A percentile compares a stretch with the other conserved stretches of the same genome.
phyloP scores from a whole-genome alignment of 1,140 invertebrate species.

The Psix sp. region DNA sequence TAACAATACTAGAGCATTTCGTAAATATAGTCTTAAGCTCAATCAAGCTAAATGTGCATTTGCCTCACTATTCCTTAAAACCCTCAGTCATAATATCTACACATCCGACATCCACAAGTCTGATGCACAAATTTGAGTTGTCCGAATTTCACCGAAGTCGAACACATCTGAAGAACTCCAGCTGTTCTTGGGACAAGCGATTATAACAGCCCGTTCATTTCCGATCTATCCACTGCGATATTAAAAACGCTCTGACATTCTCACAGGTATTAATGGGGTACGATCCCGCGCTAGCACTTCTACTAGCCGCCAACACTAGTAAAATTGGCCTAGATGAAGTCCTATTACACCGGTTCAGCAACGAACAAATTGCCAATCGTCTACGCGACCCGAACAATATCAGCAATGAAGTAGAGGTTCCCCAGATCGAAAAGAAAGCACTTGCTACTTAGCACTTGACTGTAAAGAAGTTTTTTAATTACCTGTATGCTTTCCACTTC shows the following conservation, averaged over 20 bases:
- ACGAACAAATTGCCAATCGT: not conserved
- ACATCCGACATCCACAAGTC: slow-evolving; percentile 13
- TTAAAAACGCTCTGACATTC: no score
- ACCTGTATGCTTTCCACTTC: not conserved
- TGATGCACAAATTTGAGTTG: slow-evolving; percentile 3
- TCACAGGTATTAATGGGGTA: not conserved
- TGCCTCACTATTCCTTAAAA: slow-evolving; percentile 46
- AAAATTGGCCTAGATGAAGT: not conserved
- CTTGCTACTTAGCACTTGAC: not conserved
- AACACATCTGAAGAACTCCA: not conserved
- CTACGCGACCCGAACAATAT: not conserved
- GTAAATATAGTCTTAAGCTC: slow-evolving; percentile 9
- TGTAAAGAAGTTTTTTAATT: not conserved
- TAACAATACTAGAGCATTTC: not conserved
- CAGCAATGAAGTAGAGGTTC: not conserved
- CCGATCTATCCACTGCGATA: not conserved
- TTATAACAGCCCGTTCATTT: not conserved
- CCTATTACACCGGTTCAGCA: not conserved
- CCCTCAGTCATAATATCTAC: slow-evolving; percentile 40
- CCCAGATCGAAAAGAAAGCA: not conserved
- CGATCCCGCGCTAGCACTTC: not conserved
- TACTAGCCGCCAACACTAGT: not conserved
- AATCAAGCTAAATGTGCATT: slow-evolving; percentile 61
- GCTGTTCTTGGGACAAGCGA: slow-evolving; percentile 4
- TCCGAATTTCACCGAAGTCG: not conserved